These are phyloP conservation scores for Paracentrotus lividus DNA, from an alignment of 53 echinoderm and acorn worm genomes.

Conservation along the genomic window DNA sequence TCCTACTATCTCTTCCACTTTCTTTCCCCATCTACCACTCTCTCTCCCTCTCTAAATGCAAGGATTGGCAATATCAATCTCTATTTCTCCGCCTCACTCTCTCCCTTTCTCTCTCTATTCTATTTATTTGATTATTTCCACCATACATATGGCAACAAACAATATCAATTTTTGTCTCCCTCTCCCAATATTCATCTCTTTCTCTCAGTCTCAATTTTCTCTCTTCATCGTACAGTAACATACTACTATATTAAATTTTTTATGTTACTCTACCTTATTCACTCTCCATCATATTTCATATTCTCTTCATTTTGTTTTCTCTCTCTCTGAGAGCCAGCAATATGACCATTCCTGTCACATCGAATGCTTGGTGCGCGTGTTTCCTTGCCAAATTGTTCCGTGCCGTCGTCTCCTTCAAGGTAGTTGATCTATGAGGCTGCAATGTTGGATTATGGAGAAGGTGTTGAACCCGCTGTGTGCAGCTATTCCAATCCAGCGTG, in stretches of 20 bases:
- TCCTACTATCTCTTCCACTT: neutral
- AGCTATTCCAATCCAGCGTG: constrained; percentile 11
- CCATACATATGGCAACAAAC: too few relatives aligned
- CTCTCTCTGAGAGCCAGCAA: neutral
- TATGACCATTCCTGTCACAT: constrained; percentile 8
- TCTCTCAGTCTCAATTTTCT: too few relatives aligned
- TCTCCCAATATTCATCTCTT: too few relatives aligned
- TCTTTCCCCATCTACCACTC: too few relatives aligned
- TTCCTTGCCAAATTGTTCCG: neutral
- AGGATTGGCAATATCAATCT: too few relatives aligned
- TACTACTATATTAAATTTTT: too few relatives aligned
- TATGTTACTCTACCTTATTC: too few relatives aligned
- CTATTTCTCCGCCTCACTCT: too few relatives aligned
- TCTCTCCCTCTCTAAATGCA: too few relatives aligned
- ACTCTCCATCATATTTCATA: neutral
- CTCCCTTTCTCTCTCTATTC: neutral
- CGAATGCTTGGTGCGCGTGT: neutral
- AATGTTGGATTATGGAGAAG: neutral
- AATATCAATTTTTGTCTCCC: too few relatives aligned
- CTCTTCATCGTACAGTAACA: too few relatives aligned
- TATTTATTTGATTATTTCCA: too few relatives aligned
- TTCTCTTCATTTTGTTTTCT: neutral
- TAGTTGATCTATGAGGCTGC: constrained; percentile 21
- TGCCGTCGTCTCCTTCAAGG: neutral
- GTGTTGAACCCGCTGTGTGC: constrained; percentile 25